Evolutionary conservation across 1,140 invertebrate genomes (phyloP), one percentile per base, ranked within the genome.

Genomic region (Stegodyphus mimosarum): DNA sequence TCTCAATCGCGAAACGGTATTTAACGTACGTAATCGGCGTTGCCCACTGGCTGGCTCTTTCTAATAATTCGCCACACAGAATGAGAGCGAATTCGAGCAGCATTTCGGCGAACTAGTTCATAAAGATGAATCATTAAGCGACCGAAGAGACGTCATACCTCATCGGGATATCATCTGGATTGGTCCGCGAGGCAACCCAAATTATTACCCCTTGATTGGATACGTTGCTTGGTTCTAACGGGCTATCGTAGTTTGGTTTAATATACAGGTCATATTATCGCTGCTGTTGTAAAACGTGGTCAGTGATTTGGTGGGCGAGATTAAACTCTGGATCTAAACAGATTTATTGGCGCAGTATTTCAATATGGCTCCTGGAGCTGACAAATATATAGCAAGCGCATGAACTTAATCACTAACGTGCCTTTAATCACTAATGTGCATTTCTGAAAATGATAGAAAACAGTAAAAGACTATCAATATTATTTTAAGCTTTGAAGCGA

Each of bases 41-140:
- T 72, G n/a, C 7, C 49, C 70, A 72, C 70, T 72, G n/a, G 70
- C 70, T 51, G 50, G 50, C 18, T 49, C 49, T 52, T 72, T 51
- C 49, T 9, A 17, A 13, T 72, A 51, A 72, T 72, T 72, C 70
- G 49, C 17, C 17, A 13, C 70, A 7, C 5, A 13, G n/a, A 48
- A 50, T 33, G 17, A 51, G 52, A n/a, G 52, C 50, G 52, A 72
- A 72, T 72, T 51, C 52, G 70, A 72, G 50, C 49, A 72, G 15
- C 17, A 51, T 51, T 72, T 72, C 70, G 15, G 49, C 6, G 50
- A 72, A n/a, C 10, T 51, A 51, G 50, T 72, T 72, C 70, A 51
- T 51, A 51, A 17, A 72, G 50, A 72, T 72, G 49, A 72, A 72
- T 72, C 70, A 72, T 52, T 72, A 72, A 72, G 70, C 70, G 52